phyloP scores from a whole-genome alignment of 64 coral and sea anemone species.

The Platygyra sinensis region DNA sequence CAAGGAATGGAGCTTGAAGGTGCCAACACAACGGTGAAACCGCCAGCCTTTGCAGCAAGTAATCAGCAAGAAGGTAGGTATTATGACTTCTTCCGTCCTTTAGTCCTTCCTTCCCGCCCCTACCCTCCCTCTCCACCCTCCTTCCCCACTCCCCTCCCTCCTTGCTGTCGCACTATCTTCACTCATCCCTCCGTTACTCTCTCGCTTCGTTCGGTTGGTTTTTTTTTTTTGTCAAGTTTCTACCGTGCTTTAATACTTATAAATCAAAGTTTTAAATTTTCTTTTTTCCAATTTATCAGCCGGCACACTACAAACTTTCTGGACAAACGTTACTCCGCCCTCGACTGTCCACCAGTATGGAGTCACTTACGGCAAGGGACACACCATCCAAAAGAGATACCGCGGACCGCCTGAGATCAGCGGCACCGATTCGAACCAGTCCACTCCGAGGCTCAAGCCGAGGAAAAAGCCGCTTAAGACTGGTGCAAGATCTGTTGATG shows the following conservation, averaged over 20 bases:
- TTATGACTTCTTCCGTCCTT: neutral
- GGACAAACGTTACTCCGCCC: conserved; percentile 70
- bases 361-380: conserved; percentile 74
- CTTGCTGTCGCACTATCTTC: too few relatives aligned
- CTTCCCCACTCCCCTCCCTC: too few relatives aligned
- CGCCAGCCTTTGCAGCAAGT: neutral
- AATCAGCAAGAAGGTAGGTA: neutral
- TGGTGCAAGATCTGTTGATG: conserved; percentile 56
- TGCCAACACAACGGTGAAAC: conserved; percentile 1
- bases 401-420: conserved; percentile 74
- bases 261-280: neutral
- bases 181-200: too few relatives aligned
- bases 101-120: neutral
- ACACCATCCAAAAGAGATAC: conserved; percentile 85
- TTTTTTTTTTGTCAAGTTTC: neutral
- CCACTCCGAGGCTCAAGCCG: conserved; percentile 82
- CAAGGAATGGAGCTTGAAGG: neutral
- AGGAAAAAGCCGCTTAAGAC: conserved; percentile 59
- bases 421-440: conserved; percentile 80
- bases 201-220: too few relatives aligned
- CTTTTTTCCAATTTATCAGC: neutral
- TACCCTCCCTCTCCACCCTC: neutral
- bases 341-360: conserved; percentile 80
- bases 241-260: neutral
- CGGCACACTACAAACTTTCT: conserved; percentile 74